phyloP scores from a whole-genome alignment of 2,113 vertebrate genomes.

The Trichechus manatus region DNA sequence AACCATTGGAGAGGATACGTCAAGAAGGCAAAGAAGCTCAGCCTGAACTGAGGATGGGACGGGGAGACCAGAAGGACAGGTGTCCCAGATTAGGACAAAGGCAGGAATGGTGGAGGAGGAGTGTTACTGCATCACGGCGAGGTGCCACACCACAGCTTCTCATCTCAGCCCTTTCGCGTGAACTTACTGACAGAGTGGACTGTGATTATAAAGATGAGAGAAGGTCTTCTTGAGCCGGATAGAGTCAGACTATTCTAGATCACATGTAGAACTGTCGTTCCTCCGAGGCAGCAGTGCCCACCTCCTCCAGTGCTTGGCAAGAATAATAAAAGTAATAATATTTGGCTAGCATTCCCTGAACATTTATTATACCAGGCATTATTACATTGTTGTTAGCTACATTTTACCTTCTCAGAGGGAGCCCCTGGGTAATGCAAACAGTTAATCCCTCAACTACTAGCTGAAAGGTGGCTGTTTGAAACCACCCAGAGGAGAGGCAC shows the following conservation, averaged over 20 bases:
- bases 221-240: background rate
- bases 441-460: no score
- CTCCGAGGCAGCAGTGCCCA: background rate
- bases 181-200: background rate
- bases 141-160: background rate
- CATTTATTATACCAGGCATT: background rate
- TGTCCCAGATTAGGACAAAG: background rate
- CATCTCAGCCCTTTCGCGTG: no score
- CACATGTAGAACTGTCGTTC: background rate
- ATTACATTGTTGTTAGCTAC: background rate
- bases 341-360: background rate
- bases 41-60: background rate
- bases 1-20: background rate
- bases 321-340: background rate
- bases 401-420: background rate
- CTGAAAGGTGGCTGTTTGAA: no score
- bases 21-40: background rate
- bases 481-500: no score
- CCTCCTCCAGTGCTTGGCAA: background rate
- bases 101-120: background rate
- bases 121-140: background rate
- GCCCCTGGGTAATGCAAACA: no score
- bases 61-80: background rate
- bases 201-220: no score
- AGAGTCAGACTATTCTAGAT: background rate